These are phyloP conservation scores for Schizopygopsis malacanthus DNA, from an alignment of 2,797 vertebrate genomes.

Conservation along the genomic window DNA sequence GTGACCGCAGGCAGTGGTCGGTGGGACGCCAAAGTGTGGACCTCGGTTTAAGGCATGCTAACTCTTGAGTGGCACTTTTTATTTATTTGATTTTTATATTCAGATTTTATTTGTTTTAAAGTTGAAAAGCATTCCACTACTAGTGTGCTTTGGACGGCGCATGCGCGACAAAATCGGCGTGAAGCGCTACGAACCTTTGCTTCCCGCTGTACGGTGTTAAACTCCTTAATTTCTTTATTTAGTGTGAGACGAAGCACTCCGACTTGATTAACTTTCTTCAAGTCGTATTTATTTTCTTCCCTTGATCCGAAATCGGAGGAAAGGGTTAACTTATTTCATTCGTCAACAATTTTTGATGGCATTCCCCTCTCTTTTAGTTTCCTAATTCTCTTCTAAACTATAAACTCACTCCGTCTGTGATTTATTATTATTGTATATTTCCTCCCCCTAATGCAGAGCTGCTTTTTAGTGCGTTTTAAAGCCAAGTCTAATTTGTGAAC, in stretches of 20 bases:
- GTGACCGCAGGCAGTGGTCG: slow-evolving; percentile 6
- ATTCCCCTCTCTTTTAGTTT: background rate
- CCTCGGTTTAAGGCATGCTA: slow-evolving; percentile 60
- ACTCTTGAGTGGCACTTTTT: slow-evolving; percentile 66
- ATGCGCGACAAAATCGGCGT: background rate
- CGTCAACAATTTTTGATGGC: background rate
- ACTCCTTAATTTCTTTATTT: background rate
- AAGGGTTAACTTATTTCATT: slow-evolving; percentile 32
- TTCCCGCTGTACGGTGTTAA: slow-evolving; percentile 33
- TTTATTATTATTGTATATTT: slow-evolving; percentile 9
- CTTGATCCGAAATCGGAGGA: slow-evolving; percentile 5
- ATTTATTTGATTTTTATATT: slow-evolving; percentile 69
- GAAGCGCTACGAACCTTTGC: background rate
- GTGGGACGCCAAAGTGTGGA: slow-evolving; percentile 43
- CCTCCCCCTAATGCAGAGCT: slow-evolving; percentile 5
- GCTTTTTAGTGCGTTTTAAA: slow-evolving; percentile 38
- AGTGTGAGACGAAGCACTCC: slow-evolving; percentile 1
- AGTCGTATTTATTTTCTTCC: slow-evolving; percentile 48
- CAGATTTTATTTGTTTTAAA: slow-evolving; percentile 35
- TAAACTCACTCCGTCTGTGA: slow-evolving; percentile 15
- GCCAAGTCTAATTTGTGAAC: slow-evolving; percentile 49
- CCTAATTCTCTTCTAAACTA: background rate
- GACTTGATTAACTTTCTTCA: background rate
- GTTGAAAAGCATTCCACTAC: slow-evolving; percentile 73
- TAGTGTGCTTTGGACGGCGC: slow-evolving; percentile 62